Evolutionary conservation across 1,140 invertebrate species (phyloP).

Genomic region (Brachionus koreanus): DNA sequence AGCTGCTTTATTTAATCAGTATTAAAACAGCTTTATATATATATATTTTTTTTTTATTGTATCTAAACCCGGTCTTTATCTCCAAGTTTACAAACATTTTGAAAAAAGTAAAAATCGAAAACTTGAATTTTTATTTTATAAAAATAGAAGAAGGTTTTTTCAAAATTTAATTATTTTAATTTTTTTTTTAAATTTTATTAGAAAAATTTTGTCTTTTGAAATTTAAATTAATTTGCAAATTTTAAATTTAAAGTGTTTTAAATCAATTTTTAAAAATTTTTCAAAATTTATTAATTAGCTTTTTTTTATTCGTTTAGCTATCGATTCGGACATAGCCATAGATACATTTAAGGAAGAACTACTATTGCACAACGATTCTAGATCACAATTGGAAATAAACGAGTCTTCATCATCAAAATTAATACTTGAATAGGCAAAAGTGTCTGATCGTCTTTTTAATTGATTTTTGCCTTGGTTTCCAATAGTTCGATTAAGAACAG

Average conservation of each 20-base stretch:
- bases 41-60: too few species aligned
- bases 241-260: neutral
- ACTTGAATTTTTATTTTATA: too few species aligned
- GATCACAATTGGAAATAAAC: neutral
- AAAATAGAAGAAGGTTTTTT: too few species aligned
- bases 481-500: neutral
- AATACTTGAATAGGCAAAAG: neutral
- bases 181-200: too few species aligned
- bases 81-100: too few species aligned
- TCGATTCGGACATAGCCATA: neutral
- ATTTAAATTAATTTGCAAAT: too few species aligned
- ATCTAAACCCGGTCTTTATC: too few species aligned
- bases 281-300: neutral
- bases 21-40: too few species aligned
- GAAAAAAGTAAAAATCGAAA: too few species aligned
- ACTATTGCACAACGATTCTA: neutral
- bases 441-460: neutral
- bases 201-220: too few species aligned
- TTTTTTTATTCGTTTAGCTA: constrained; percentile 21
- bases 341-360: neutral
- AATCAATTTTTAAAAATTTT: neutral
- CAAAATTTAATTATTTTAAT: too few species aligned
- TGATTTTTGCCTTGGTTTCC: neutral
- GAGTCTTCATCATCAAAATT: neutral
- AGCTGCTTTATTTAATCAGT: too few species aligned